Percentiles rank a stretch among this genome's conserved stretches.
These are phyloP conservation scores for Penaeus chinensis DNA, from an alignment of 1,140 invertebrate genomes.

Conservation along the genomic window DNA sequence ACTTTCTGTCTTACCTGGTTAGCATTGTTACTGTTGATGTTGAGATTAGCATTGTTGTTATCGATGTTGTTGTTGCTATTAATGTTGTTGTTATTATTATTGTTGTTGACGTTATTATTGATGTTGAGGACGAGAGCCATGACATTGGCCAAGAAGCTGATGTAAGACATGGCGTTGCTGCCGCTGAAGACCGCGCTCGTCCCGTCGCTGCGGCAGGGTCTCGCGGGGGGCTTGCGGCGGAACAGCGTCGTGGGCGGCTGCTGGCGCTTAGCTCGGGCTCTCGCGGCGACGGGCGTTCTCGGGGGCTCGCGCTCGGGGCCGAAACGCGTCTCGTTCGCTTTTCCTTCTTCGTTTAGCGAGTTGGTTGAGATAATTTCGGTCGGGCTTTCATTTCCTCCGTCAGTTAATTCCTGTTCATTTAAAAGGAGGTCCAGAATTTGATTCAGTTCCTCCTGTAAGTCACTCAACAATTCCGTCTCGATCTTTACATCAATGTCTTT, in stretches of 20 bases:
- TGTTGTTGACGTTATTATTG: constrained; percentile 56
- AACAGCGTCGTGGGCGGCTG: constrained; percentile 14
- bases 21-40: constrained; percentile 43
- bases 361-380: no score
- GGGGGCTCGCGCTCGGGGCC: background rate
- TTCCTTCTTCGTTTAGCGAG: background rate
- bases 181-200: constrained; percentile 23
- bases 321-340: background rate
- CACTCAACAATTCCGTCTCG: no score
- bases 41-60: constrained; percentile 46
- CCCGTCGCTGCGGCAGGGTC: constrained; percentile 14
- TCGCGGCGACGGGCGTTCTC: background rate
- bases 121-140: constrained; percentile 52
- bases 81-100: constrained; percentile 50
- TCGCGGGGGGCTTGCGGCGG: background rate
- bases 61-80: constrained; percentile 47
- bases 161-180: constrained; percentile 48
- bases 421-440: no score
- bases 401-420: no score
- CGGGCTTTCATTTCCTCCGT: no score
- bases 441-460: no score
- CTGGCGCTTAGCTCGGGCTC: background rate
- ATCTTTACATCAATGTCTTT: no score
- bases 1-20: constrained; percentile 21
- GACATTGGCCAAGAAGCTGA: constrained; percentile 45